Evolutionary conservation across 1,140 invertebrate species (phyloP).

Genomic region (Ceratina japonica): DNA sequence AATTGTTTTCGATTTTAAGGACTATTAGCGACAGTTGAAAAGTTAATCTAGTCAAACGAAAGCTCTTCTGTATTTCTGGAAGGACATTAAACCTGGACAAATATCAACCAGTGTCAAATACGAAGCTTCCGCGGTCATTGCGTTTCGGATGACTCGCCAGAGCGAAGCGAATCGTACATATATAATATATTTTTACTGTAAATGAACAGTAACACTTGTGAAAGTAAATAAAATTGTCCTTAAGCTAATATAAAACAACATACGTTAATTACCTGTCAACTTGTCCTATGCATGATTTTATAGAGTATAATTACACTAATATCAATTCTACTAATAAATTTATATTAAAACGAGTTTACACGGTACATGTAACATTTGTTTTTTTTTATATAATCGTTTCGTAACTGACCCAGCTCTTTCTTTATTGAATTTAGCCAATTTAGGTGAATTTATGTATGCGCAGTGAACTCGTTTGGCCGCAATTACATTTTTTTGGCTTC

Average conservation of each 20-base stretch:
- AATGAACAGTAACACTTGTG: neutral
- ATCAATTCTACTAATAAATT: no score
- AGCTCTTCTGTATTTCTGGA: no score
- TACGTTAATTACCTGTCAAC: neutral
- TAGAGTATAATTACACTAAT: no score
- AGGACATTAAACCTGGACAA: constrained; percentile 34
- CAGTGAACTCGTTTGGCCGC: no score
- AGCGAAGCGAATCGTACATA: neutral
- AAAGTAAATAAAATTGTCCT: neutral
- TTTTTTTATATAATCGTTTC: no score
- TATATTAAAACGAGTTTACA: no score
- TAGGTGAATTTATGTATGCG: no score
- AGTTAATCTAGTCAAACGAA: constrained; percentile 19
- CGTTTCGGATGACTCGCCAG: neutral
- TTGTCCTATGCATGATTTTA: neutral
- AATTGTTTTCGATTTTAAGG: no score
- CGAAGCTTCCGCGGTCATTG: neutral
- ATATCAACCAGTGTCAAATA: constrained; percentile 52
- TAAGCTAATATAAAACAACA: neutral
- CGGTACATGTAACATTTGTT: no score
- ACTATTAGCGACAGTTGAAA: neutral
- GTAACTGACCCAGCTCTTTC: no score
- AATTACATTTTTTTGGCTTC: no score
- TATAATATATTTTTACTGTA: neutral
- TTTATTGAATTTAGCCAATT: no score